A percentile compares a stretch with the other conserved stretches of the same genome.
These are phyloP conservation scores for Monopis laevigella DNA, from an alignment of 2,888 invertebrate genomes.

Conservation along the genomic window DNA sequence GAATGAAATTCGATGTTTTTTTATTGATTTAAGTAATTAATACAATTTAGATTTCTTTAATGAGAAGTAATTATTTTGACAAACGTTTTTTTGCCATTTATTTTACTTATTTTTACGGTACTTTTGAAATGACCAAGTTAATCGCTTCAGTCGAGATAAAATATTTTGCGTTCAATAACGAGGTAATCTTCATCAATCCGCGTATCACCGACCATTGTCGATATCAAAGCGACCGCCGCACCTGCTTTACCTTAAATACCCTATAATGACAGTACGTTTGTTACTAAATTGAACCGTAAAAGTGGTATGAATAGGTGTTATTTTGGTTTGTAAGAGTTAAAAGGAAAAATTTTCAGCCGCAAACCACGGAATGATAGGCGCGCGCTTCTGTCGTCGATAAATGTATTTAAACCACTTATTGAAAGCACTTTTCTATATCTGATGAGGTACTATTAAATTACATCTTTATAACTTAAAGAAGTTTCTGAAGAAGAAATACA, in stretches of 20 bases:
- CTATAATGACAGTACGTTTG: slow-evolving; percentile 26
- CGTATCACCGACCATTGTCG: slow-evolving; percentile 12
- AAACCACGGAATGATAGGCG: slow-evolving; percentile 49
- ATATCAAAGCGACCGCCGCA: slow-evolving; percentile 48
- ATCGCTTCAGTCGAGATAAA: slow-evolving; percentile 2
- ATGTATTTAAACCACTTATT: slow-evolving; percentile 10
- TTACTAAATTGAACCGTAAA: slow-evolving; percentile 1
- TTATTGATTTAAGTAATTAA: no score
- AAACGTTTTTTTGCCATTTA: neutral
- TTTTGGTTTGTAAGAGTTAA: neutral
- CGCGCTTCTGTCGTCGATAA: slow-evolving; percentile 21
- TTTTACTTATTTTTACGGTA: slow-evolving; percentile 6
- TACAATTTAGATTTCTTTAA: no score
- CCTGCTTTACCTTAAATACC: slow-evolving; percentile 47
- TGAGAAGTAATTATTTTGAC: no score
- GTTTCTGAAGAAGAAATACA: no score
- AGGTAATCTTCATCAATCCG: slow-evolving; percentile 52
- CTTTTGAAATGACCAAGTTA: neutral
- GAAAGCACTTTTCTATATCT: slow-evolving; percentile 9
- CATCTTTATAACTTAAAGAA: slow-evolving; percentile 3
- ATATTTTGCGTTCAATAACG: slow-evolving; percentile 25
- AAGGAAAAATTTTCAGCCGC: slow-evolving; percentile 35
- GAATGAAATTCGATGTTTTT: neutral
- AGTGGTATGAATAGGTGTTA: neutral
- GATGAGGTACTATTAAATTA: slow-evolving; percentile 5